Evolutionary conservation across 1,140 invertebrate species (phyloP).

Genomic region (Anoplophora glabripennis): DNA sequence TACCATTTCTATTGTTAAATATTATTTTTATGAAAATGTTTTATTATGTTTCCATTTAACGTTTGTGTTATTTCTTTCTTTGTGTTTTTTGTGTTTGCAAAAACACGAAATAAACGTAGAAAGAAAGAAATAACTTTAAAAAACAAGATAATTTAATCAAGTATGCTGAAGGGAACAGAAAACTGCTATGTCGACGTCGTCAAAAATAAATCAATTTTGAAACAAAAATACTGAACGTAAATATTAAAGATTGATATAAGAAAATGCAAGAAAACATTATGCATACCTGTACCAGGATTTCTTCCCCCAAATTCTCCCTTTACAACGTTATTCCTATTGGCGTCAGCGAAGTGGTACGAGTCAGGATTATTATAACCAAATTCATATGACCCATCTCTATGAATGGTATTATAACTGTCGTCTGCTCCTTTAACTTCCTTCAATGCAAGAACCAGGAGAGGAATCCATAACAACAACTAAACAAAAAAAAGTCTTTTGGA

Average conservation of each 20-base stretch:
- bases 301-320: conserved; percentile 62
- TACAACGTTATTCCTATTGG: conserved; percentile 59
- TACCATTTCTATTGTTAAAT: too few relatives aligned
- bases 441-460: conserved; percentile 8
- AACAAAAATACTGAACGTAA: background rate
- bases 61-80: too few relatives aligned
- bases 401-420: conserved; percentile 43
- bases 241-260: background rate
- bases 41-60: too few relatives aligned
- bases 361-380: conserved; percentile 67
- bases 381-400: conserved; percentile 63
- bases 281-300: conserved; percentile 58
- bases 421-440: conserved; percentile 23
- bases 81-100: too few relatives aligned
- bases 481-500: too few relatives aligned
- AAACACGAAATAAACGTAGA: too few relatives aligned
- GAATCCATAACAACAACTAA: background rate
- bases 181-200: too few relatives aligned
- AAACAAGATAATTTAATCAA: too few relatives aligned
- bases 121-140: too few relatives aligned
- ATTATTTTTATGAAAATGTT: too few relatives aligned
- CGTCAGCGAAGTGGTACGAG: conserved; percentile 61
- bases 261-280: background rate
- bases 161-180: too few relatives aligned
- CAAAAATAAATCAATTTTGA: too few relatives aligned